Percentiles rank a stretch among this genome's conserved stretches.
Evolutionary conservation across 2,797 vertebrate species (phyloP).

Genomic region (Manis javanica): DNA sequence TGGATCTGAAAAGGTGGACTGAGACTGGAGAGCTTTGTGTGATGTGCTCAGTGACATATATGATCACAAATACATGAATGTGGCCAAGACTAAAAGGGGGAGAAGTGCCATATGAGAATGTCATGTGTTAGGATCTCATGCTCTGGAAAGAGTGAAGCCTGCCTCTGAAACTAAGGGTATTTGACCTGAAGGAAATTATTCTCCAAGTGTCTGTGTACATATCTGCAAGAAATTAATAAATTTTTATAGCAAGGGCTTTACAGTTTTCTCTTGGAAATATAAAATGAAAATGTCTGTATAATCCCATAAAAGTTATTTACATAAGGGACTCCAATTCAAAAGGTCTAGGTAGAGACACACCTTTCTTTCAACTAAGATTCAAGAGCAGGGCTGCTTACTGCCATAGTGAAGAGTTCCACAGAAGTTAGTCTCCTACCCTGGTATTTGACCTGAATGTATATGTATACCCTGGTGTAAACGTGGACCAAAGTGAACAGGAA

Average conservation of each 20-base stretch:
- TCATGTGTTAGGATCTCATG: not conserved
- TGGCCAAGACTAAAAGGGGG: not conserved
- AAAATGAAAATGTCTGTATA: not conserved
- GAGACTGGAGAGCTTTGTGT: not conserved
- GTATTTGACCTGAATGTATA: no score
- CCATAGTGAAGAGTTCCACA: not conserved
- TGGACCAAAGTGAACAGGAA: not conserved
- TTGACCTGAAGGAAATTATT: not conserved
- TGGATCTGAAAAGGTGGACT: not conserved
- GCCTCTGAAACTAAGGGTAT: not conserved
- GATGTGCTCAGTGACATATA: not conserved
- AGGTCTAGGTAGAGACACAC: not conserved
- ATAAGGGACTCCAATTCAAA: not conserved
- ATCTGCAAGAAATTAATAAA: not conserved
- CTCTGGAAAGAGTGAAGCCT: not conserved
- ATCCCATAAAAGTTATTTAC: not conserved
- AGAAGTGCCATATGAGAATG: not conserved
- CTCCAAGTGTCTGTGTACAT: not conserved
- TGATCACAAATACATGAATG: not conserved
- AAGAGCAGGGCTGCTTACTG: not conserved
- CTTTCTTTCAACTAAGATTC: not conserved
- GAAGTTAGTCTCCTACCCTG: not conserved
- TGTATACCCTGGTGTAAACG: not conserved
- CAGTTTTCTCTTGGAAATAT: not conserved
- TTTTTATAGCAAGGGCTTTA: not conserved